Conservation (phyloP, 1,140 invertebrate species). For the Homarus americanus region DNA sequence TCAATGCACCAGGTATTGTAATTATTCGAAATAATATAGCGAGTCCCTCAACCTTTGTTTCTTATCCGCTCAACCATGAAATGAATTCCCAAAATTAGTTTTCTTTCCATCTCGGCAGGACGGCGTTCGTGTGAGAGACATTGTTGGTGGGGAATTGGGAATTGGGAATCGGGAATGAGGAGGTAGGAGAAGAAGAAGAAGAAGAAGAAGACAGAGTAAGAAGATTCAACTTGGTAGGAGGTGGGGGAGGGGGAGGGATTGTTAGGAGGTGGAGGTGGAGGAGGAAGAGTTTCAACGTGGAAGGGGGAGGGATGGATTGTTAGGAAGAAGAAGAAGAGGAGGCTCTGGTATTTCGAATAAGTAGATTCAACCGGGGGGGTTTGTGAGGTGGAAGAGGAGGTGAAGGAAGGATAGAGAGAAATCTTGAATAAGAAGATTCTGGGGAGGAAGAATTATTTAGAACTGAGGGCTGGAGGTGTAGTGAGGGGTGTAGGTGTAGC, state of each 20-base stretch:
- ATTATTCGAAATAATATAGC: conserved; percentile 68
- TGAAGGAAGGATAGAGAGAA: neutral
- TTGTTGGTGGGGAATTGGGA: conserved; percentile 65
- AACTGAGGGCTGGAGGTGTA: neutral
- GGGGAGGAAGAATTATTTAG: too few species aligned
- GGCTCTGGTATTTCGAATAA: neutral
- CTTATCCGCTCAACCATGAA: conserved; percentile 43
- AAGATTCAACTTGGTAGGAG: conserved; percentile 20
- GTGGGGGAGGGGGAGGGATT: conserved; percentile 14
- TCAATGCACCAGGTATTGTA: conserved; percentile 67
- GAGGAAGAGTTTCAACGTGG: neutral
- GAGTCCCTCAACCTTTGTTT: conserved; percentile 50
- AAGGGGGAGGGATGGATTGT: neutral
- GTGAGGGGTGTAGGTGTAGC: too few species aligned
- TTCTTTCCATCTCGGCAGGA: conserved; percentile 63
- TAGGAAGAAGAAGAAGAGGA: neutral
- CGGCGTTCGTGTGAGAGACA: conserved; percentile 46
- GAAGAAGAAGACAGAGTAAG: conserved; percentile 1
- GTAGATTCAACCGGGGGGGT: neutral
- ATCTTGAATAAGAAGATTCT: neutral
- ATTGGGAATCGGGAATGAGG: conserved; percentile 60
- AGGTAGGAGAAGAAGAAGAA: conserved; percentile 22
- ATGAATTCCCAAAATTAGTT: conserved; percentile 70
- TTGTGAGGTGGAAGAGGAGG: neutral
- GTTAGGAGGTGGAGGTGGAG: neutral